These are phyloP conservation scores for Elgaria multicarinata DNA, from an alignment of 2,113 vertebrate genomes.

Conservation along the genomic window DNA sequence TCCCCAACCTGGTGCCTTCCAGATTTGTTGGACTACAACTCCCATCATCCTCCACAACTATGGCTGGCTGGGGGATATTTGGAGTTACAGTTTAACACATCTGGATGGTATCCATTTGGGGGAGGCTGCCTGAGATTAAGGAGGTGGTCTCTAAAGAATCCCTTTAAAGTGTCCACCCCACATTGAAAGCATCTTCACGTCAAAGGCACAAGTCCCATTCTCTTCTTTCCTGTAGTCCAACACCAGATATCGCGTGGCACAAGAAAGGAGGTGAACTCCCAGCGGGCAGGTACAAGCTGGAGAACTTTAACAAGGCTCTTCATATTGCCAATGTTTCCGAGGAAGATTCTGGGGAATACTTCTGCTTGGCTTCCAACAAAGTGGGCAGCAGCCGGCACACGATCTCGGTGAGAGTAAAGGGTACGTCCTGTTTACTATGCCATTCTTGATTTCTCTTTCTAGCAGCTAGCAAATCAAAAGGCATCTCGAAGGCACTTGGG, in stretches of 20 bases:
- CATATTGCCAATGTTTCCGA: conserved; percentile 89
- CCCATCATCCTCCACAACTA: too few relatives aligned
- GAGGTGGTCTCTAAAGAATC: not conserved
- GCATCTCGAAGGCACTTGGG: not conserved
- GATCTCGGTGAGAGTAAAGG: conserved; percentile 96
- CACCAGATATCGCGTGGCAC: conserved; percentile 92
- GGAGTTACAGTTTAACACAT: too few relatives aligned
- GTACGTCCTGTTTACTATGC: conserved; percentile 80
- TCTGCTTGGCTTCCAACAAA: conserved; percentile 94
- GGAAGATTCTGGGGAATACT: conserved; percentile 93
- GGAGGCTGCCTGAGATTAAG: not conserved
- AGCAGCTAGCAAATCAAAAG: not conserved
- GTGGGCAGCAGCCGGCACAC: conserved; percentile 93
- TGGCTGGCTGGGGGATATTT: too few relatives aligned
- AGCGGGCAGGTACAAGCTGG: conserved; percentile 84
- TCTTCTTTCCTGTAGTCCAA: conserved; percentile 80
- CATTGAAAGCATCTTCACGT: not conserved
- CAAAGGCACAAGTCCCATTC: not conserved
- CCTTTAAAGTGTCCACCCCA: accelerated
- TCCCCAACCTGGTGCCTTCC: too few relatives aligned
- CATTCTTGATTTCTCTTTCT: conserved; percentile 36
- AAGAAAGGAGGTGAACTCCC: conserved; percentile 96
- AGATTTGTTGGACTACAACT: too few relatives aligned
- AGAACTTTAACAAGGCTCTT: conserved; percentile 93
- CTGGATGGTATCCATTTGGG: too few relatives aligned